Evolutionary conservation across 1,140 invertebrate genomes (phyloP).

Genomic region (Pectinophora gossypiella): DNA sequence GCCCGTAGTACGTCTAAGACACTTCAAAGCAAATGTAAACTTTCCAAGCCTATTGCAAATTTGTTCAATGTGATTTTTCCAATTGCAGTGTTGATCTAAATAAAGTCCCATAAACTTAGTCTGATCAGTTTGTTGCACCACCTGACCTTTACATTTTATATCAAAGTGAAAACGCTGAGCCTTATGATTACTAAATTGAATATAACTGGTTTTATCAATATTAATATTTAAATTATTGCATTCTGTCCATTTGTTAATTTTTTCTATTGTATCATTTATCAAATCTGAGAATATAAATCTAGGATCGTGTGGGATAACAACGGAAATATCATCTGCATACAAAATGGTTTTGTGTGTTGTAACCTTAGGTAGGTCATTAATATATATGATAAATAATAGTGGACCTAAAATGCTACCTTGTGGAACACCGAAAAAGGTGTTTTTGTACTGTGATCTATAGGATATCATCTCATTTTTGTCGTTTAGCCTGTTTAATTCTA

Average conservation of each 20-base stretch:
- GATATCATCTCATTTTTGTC: neutral
- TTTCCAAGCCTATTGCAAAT: neutral
- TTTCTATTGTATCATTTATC: neutral
- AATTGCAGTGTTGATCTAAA: neutral
- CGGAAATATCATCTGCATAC: neutral
- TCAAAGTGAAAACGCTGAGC: too few species aligned
- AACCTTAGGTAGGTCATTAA: neutral
- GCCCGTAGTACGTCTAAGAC: neutral
- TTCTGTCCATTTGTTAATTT: neutral
- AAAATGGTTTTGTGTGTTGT: neutral
- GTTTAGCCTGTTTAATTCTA: constrained; percentile 3
- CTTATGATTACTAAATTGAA: too few species aligned
- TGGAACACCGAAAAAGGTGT: neutral
- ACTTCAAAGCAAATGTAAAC: neutral
- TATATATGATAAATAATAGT: constrained; percentile 3
- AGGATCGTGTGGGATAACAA: neutral
- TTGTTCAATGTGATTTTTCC: neutral
- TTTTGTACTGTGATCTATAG: neutral
- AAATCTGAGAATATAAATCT: neutral
- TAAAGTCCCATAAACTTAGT: neutral
- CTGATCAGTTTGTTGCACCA: too few species aligned
- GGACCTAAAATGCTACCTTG: neutral
- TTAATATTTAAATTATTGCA: neutral
- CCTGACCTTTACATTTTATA: too few species aligned
- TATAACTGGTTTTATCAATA: neutral